Conservation (phyloP, 2,888 invertebrate species). For the Zele albiditarsus region DNA sequence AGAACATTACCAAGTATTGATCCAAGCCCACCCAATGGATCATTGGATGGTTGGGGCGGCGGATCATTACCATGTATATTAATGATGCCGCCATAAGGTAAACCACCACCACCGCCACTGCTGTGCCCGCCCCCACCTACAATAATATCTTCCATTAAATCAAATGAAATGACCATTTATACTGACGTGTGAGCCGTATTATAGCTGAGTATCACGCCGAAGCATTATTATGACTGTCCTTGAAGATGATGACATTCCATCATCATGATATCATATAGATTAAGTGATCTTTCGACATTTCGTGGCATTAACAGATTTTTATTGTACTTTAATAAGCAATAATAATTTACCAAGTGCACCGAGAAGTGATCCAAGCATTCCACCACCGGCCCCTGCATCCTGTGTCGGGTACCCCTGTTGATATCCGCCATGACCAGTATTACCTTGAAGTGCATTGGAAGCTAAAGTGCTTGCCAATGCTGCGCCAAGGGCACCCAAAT, state of each 20-base stretch:
- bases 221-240: conserved; percentile 33
- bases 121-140: conserved; percentile 53
- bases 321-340: neutral
- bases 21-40: conserved; percentile 61
- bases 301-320: neutral
- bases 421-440: conserved; percentile 41
- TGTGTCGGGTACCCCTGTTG: conserved; percentile 65
- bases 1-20: conserved; percentile 67
- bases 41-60: conserved; percentile 50
- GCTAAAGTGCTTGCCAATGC: conserved; percentile 68
- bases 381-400: conserved; percentile 55
- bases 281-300: conserved; percentile 2
- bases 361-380: conserved; percentile 67
- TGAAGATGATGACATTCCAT: conserved; percentile 21
- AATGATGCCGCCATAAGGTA: neutral
- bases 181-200: neutral
- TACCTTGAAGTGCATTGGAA: conserved; percentile 62
- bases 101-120: neutral
- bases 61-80: neutral
- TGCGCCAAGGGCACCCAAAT: conserved; percentile 66
- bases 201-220: conserved; percentile 1
- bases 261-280: conserved; percentile 29
- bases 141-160: neutral
- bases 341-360: conserved; percentile 65
- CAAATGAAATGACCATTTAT: neutral